Conservation (phyloP, 2,888 invertebrate genomes). For the Pristionchus arcanus region DNA sequence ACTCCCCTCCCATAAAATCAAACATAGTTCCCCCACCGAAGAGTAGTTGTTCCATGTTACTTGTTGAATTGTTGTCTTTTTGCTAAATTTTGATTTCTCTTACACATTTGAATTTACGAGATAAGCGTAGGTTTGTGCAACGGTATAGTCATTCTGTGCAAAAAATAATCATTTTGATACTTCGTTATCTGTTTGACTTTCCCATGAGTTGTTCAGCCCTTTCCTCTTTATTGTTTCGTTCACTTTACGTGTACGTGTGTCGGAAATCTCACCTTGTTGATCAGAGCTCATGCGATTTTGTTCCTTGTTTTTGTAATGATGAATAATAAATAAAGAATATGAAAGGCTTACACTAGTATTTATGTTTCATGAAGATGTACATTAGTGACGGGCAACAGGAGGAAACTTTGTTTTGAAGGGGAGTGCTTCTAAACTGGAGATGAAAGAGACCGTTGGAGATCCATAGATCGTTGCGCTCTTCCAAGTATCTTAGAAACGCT, state of each 20-base stretch:
- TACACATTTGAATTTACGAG: conserved; percentile 24
- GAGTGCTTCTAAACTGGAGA: no score
- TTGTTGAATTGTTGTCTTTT: conserved; percentile 23
- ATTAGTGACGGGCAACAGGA: no score
- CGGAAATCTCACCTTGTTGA: conserved; percentile 18
- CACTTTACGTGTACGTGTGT: conserved; percentile 39
- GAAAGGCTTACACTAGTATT: no score
- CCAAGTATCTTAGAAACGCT: no score
- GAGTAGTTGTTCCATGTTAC: conserved; percentile 14
- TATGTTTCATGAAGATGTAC: no score
- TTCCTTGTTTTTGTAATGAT: no score
- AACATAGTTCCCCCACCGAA: not conserved
- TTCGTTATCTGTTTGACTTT: conserved; percentile 12
- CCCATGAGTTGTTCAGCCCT: conserved; percentile 10
- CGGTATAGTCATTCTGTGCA: conserved; percentile 5
- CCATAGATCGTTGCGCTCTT: no score
- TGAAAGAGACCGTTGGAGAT: no score
- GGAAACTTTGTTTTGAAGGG: no score
- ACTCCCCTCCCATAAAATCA: not conserved
- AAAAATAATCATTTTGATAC: not conserved
- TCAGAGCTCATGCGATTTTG: not conserved
- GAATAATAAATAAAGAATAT: no score
- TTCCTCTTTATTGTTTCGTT: conserved; percentile 1
- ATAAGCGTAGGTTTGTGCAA: conserved; percentile 25
- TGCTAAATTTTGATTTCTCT: not conserved